Evolutionary conservation across 2,797 vertebrate species (phyloP).

Genomic region (Sebastes matsubarae): DNA sequence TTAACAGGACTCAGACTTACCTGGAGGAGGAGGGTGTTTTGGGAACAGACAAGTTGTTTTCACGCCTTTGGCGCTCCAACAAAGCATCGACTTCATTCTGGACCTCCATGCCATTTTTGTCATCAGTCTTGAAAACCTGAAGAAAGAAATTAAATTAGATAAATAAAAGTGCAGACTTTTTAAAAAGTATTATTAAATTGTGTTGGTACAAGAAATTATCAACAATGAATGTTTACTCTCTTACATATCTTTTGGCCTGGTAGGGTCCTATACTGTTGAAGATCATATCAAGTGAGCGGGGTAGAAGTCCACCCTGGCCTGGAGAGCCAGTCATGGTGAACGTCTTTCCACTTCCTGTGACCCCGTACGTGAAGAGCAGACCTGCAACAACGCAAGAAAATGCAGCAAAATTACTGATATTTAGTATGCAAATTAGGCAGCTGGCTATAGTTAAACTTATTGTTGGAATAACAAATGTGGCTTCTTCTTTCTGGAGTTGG

Average conservation of each 20-base stretch:
- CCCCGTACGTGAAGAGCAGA: conserved; percentile 95
- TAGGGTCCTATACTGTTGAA: conserved; percentile 92
- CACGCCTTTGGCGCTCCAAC: conserved; percentile 91
- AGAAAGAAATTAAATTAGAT: not conserved
- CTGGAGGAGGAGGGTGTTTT: conserved; percentile 84
- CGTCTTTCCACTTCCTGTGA: conserved; percentile 97
- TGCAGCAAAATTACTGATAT: not conserved
- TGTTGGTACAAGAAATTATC: not conserved
- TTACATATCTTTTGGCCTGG: conserved; percentile 95
- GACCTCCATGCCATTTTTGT: conserved; percentile 95
- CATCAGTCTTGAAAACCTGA: conserved; percentile 95
- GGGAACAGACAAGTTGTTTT: conserved; percentile 77
- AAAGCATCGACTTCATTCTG: conserved; percentile 93
- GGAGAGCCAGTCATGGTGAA: conserved; percentile 96
- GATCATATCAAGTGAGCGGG: conserved; percentile 94
- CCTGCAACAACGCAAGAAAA: conserved; percentile 77
- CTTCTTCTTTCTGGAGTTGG: not conserved
- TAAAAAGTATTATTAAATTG: not conserved
- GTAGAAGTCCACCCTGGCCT: conserved; percentile 92
- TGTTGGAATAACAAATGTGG: not conserved
- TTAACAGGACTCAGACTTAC: conserved; percentile 67
- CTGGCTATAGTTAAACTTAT: not conserved
- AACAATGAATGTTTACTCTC: conserved; percentile 38
- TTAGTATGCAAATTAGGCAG: not conserved
- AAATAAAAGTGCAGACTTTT: not conserved